Evolutionary conservation across 92 coral and sea anemone genomes (phyloP).

Genomic region (Pocillopora grandis): DNA sequence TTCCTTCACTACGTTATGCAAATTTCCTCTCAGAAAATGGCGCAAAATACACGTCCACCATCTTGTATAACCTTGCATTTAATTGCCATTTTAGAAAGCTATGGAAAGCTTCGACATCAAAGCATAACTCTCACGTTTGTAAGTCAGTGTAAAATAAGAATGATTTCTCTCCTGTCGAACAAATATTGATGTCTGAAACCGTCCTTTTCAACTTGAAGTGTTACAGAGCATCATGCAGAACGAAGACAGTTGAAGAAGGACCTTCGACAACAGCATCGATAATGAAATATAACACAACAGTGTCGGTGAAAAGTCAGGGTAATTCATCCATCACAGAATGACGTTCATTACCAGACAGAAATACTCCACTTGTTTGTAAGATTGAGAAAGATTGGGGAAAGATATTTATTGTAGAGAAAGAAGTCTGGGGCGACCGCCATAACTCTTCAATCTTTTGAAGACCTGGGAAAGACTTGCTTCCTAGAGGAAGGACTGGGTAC

Average conservation of each 20-base stretch:
- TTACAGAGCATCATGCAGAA: not conserved
- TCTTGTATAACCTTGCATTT: conserved; percentile 2
- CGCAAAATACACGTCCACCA: conserved; percentile 11
- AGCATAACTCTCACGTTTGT: not conserved
- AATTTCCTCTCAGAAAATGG: conserved; percentile 19
- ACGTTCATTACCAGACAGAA: not conserved
- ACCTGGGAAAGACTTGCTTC: conserved; percentile 91
- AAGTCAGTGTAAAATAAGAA: not conserved
- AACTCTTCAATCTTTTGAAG: conserved; percentile 65
- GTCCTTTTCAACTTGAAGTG: not conserved
- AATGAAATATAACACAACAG: not conserved
- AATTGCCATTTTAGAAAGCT: not conserved
- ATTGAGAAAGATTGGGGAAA: conserved; percentile 46
- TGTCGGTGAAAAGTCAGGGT: not conserved
- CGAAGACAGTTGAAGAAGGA: not conserved
- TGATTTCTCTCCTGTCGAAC: not conserved
- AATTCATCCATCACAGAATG: not conserved
- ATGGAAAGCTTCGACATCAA: not conserved
- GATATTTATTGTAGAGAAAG: conserved; percentile 44
- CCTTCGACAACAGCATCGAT: not conserved
- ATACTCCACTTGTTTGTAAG: not conserved
- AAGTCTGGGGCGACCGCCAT: conserved; percentile 96
- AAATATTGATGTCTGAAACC: not conserved
- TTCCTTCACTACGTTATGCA: conserved; percentile 6
- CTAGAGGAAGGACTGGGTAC: conserved; percentile 90